A percentile compares a stretch with the other conserved stretches of the same genome.
phyloP scores from a whole-genome alignment of 2,113 vertebrate genomes.

The Tichodroma muraria region DNA sequence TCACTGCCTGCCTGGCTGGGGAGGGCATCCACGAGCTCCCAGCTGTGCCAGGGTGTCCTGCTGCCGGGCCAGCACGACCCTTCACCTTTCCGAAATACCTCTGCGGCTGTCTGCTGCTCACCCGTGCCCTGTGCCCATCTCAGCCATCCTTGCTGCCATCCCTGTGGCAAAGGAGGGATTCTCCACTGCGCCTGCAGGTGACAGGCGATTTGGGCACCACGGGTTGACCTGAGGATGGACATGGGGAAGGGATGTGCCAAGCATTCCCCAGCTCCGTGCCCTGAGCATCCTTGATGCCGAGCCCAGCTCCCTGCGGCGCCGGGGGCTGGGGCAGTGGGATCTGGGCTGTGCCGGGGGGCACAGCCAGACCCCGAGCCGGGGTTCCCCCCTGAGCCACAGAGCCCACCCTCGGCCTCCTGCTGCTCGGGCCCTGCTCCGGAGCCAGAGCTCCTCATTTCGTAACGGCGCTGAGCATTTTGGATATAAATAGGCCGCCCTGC shows the following conservation, averaged over 20 bases:
- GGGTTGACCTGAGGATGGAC: not conserved
- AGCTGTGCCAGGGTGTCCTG: not conserved
- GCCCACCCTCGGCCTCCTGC: not conserved
- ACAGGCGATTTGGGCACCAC: rapidly evolving
- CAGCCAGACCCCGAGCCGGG: rapidly evolving
- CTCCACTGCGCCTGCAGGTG: not conserved
- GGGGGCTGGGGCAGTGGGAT: rapidly evolving
- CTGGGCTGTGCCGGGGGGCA: not conserved
- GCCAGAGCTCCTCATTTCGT: not conserved
- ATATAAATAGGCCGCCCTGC: slow-evolving; percentile 39
- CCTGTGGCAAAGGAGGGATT: rapidly evolving
- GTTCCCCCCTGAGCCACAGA: not conserved
- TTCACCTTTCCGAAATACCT: rapidly evolving
- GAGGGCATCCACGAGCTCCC: not conserved
- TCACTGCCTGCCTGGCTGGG: not conserved
- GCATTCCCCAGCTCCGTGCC: not conserved
- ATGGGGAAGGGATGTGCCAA: not conserved
- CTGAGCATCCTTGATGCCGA: rapidly evolving
- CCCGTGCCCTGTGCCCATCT: not conserved
- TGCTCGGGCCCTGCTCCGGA: not conserved
- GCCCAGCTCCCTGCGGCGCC: rapidly evolving
- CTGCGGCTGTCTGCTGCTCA: not conserved
- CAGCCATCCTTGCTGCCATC: not conserved
- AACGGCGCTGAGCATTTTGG: not conserved
- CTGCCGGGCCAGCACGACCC: rapidly evolving